A percentile compares a stretch with the other conserved stretches of the same genome.
Conservation (phyloP, 2,797 vertebrate species). For the Fratercula arctica region DNA sequence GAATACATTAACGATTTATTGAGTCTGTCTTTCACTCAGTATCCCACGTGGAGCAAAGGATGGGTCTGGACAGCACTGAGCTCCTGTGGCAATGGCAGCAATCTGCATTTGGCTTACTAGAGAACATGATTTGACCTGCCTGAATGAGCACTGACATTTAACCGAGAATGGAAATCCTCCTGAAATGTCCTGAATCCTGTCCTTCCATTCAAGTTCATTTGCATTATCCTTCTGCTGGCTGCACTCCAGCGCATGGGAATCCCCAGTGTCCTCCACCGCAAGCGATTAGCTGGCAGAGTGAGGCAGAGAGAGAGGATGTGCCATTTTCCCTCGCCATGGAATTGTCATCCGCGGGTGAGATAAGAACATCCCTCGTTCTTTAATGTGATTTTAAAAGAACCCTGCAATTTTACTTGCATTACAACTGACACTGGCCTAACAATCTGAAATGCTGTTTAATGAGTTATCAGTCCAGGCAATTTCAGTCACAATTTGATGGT, state of each 20-base stretch:
- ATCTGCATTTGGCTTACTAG: neutral
- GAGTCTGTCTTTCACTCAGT: neutral
- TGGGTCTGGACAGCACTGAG: neutral
- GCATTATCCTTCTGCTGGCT: neutral
- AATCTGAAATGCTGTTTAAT: neutral
- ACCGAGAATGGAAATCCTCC: neutral
- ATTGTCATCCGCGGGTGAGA: neutral
- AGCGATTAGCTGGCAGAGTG: neutral
- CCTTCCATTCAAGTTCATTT: neutral
- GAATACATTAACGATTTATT: neutral
- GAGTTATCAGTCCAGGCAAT: neutral
- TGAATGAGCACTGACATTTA: neutral
- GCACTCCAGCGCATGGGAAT: neutral
- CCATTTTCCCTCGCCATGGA: neutral
- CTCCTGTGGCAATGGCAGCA: neutral
- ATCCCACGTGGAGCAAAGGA: neutral
- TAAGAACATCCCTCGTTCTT: neutral
- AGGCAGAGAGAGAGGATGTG: neutral
- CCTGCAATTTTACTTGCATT: neutral
- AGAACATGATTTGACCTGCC: neutral
- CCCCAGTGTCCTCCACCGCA: rapidly evolving
- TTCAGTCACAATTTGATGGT: neutral
- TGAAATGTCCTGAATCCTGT: neutral
- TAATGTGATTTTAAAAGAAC: conserved; percentile 13
- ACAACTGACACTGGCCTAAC: neutral